Conservation (phyloP, 2,888 invertebrate genomes). For the Polyploca ridens region DNA sequence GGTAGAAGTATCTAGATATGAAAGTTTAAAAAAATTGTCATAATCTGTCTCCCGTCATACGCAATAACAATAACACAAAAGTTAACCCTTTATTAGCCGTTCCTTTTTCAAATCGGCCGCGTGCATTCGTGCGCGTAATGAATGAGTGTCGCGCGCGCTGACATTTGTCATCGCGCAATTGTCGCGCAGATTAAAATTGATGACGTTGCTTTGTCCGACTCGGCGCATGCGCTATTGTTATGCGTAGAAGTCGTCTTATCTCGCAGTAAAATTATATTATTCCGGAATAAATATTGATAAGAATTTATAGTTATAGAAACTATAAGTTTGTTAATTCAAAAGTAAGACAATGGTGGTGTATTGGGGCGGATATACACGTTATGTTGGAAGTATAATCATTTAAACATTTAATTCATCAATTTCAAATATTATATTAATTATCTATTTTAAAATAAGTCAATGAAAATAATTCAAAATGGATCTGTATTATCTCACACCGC, state of each 20-base stretch:
- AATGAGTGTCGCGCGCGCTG: conserved; percentile 76
- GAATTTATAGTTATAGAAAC: conserved; percentile 33
- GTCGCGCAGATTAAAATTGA: conserved; percentile 84
- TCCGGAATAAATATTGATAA: conserved; percentile 46
- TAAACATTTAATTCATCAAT: too few species aligned
- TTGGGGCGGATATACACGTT: neutral
- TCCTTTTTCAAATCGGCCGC: conserved; percentile 64
- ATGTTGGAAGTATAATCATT: too few species aligned
- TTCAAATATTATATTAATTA: too few species aligned
- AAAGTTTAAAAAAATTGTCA: conserved; percentile 33
- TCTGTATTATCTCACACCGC: too few species aligned
- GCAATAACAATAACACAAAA: conserved; percentile 68
- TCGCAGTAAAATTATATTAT: conserved; percentile 58
- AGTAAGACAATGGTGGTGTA: neutral
- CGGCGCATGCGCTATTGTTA: conserved; percentile 67
- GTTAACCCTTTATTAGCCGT: conserved; percentile 81
- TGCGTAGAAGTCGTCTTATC: conserved; percentile 60
- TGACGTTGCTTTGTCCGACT: conserved; percentile 78
- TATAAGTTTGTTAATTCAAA: conserved; percentile 16
- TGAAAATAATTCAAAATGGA: too few species aligned
- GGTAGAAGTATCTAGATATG: neutral
- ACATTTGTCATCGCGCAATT: conserved; percentile 84
- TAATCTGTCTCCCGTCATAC: conserved; percentile 63
- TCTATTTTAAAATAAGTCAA: too few species aligned
- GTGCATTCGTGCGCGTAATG: conserved; percentile 74